These are phyloP conservation scores for Herpetotheres cachinnans DNA, from an alignment of 2,113 vertebrate genomes.

Conservation along the genomic window DNA sequence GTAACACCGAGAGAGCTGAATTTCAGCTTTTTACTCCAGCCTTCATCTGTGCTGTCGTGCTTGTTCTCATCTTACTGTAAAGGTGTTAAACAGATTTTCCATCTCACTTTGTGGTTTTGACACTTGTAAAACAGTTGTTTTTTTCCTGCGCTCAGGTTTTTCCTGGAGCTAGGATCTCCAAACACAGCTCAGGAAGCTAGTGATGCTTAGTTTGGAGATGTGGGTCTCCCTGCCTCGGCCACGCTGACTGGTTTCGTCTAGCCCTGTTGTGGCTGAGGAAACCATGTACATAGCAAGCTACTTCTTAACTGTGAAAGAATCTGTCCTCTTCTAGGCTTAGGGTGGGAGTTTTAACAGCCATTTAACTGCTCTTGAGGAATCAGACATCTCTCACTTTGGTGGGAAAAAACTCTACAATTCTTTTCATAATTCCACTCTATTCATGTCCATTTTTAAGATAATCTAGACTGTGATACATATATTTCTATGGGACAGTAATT, in stretches of 20 bases:
- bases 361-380: background rate
- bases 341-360: background rate
- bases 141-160: background rate
- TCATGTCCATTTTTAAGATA: background rate
- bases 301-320: background rate
- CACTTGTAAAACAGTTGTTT: background rate
- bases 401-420: background rate
- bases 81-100: slow-evolving; percentile 14
- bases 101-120: background rate
- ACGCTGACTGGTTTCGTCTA: rapidly evolving
- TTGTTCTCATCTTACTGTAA: background rate
- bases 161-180: background rate
- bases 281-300: background rate
- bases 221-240: background rate
- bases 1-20: background rate
- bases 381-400: background rate
- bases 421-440: background rate
- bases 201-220: background rate
- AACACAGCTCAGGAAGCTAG: background rate
- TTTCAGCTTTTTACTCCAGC: background rate
- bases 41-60: background rate
- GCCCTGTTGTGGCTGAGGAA: background rate
- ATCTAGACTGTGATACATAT: background rate
- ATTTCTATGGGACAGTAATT: background rate
- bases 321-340: background rate